phyloP scores from a whole-genome alignment of 2,888 invertebrate species.

The Drosophila sordidapex region DNA sequence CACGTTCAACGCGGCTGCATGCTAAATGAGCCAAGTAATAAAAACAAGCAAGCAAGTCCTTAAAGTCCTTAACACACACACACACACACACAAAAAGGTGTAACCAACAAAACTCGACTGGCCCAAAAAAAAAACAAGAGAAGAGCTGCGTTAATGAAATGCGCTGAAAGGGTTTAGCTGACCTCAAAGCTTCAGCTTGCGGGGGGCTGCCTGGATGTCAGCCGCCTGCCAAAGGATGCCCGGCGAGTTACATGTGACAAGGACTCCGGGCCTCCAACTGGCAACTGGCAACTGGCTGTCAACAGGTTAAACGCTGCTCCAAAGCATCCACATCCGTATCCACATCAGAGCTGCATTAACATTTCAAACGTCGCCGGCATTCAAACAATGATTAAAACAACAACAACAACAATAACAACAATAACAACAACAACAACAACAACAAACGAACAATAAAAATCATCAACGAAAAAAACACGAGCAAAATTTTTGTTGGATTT shows the following conservation, averaged over 20 bases:
- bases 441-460: slow-evolving; percentile 6
- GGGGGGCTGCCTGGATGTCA: slow-evolving; percentile 1
- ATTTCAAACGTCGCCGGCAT: slow-evolving; percentile 51
- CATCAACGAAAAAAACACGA: background rate
- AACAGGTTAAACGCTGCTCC: slow-evolving; percentile 50
- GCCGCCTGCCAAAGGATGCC: slow-evolving; percentile 1
- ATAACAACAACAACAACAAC: slow-evolving; percentile 21
- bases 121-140: slow-evolving; percentile 11
- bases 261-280: slow-evolving; percentile 3
- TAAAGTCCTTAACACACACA: slow-evolving; percentile 37
- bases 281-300: slow-evolving; percentile 35
- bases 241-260: slow-evolving; percentile 26
- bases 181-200: slow-evolving; percentile 52
- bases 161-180: slow-evolving; percentile 74
- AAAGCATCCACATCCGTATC: slow-evolving; percentile 12
- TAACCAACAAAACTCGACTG: slow-evolving; percentile 23
- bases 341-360: slow-evolving; percentile 28
- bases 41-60: slow-evolving; percentile 29
- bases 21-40: slow-evolving; percentile 70
- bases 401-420: slow-evolving; percentile 31
- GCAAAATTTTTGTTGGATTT: slow-evolving; percentile 58
- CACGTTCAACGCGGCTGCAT: slow-evolving; percentile 68
- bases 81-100: slow-evolving; percentile 35
- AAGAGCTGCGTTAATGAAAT: slow-evolving; percentile 66
- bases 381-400: slow-evolving; percentile 40